Evolutionary conservation across 1,140 invertebrate genomes (phyloP).

Genomic region (Contarinia nasturtii): DNA sequence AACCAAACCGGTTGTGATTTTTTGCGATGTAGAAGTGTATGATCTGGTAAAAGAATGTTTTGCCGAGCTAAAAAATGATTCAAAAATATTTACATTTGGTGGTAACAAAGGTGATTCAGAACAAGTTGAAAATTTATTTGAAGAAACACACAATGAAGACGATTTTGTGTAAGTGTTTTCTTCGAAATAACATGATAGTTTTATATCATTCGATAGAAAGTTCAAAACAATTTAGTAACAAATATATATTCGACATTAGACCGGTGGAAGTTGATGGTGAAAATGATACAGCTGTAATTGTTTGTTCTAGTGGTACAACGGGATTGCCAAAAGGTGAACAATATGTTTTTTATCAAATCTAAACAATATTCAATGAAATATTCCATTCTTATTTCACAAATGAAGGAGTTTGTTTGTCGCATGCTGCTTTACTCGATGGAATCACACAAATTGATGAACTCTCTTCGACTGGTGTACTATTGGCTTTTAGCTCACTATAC

Average conservation of each 20-base stretch:
- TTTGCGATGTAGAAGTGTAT: not conserved
- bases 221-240: not conserved
- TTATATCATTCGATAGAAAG: too few relatives aligned
- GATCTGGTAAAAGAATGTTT: not conserved
- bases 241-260: not conserved
- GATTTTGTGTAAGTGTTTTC: not conserved
- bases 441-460: not conserved
- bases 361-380: not conserved
- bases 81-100: not conserved
- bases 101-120: not conserved
- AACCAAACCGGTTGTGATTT: not conserved
- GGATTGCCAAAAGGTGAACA: not conserved
- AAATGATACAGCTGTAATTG: not conserved
- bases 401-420: constrained; percentile 1
- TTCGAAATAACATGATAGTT: not conserved
- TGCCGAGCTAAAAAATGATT: not conserved
- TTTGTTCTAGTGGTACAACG: too few relatives aligned
- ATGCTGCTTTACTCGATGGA: not conserved
- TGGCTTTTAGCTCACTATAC: not conserved
- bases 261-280: not conserved
- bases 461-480: not conserved
- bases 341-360: not conserved
- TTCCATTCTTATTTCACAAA: not conserved
- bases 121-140: not conserved
- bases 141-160: not conserved